These are phyloP conservation scores for Drosophila borealis DNA, from an alignment of 2,888 invertebrate species.

Conservation along the genomic window DNA sequence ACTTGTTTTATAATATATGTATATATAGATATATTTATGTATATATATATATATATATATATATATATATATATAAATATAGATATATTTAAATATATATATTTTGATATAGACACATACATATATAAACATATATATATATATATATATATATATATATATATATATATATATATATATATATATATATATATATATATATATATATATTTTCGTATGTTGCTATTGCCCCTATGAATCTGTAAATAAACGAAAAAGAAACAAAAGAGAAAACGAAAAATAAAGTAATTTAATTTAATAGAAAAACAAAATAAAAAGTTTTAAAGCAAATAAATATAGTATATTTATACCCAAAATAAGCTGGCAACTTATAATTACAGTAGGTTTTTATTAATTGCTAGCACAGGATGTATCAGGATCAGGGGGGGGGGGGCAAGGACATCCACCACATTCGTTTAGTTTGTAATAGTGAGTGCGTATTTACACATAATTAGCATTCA, in stretches of 20 bases:
- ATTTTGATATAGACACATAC: conserved; percentile 33
- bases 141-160: conserved; percentile 29
- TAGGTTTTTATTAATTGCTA: not conserved
- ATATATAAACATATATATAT: conserved; percentile 34
- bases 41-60: conserved; percentile 49
- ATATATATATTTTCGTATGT: conserved; percentile 52
- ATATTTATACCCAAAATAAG: not conserved
- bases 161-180: conserved; percentile 36
- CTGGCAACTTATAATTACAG: conserved; percentile 23
- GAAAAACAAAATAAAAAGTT: conserved; percentile 7
- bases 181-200: conserved; percentile 48
- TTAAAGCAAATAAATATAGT: not conserved
- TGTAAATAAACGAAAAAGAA: conserved; percentile 64
- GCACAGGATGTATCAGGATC: not conserved
- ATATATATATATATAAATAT: conserved; percentile 36
- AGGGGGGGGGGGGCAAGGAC: too few species aligned
- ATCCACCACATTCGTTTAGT: too few species aligned
- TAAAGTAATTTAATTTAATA: conserved; percentile 32
- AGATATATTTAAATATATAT: conserved; percentile 33
- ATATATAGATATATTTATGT: conserved; percentile 41
- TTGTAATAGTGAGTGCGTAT: too few species aligned
- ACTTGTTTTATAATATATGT: conserved; percentile 46
- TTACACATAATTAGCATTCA: too few species aligned
- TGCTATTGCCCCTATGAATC: conserved; percentile 79
- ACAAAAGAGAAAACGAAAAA: conserved; percentile 45